Evolutionary conservation across 2,888 invertebrate genomes (phyloP), one percentile per base, ranked within the genome.

Genomic region (Eurytoma adleriae): DNA sequence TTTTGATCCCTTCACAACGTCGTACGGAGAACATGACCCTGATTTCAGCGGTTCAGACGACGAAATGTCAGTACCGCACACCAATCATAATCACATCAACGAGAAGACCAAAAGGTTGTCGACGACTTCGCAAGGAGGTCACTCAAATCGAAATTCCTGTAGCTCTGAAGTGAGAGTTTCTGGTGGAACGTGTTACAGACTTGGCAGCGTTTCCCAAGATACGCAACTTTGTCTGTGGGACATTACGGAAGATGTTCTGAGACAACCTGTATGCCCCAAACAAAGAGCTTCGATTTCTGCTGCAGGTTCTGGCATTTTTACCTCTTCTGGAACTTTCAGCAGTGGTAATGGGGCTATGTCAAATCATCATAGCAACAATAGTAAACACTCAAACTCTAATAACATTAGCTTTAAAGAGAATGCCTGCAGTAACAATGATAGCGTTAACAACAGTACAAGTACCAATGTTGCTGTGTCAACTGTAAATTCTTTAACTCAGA

Each of bases 181-280:
- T 1, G 88, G 90, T 62, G 93, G 93, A 1, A 94, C 95, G 40
- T 95, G 96, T 87, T 97, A 97, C 90, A 92, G 97, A 83, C 92
- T 99, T 83, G 98, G 98, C 50, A 98, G 98, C 83, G 98, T 99
- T 1, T 98, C 99, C 52, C 99, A 99, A 91, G 99, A 99, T 92
- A 99, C 99, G 62, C 97, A 98, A 91, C 92, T 99, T 84, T 99
- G 99, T 91, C 92, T 99, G 83, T 99, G 99, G 99, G 99, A 99
- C 90, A 94, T 99, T 81, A 99, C 98, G 16, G 98, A 99, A 90
- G 99, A 99, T 89, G 95, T 98, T 79, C 91, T 99, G 78, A 92
- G 95, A 85, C 96, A 96, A 87, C 96, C 96, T n/a, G 92, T 92
- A 77, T 91, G 91, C 81, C 87, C 90, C 50, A 91, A 92, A 79